Percentiles rank a stretch among this genome's conserved stretches.
Conservation (phyloP, 2,113 vertebrate genomes). For the Xenopus laevis region DNA sequence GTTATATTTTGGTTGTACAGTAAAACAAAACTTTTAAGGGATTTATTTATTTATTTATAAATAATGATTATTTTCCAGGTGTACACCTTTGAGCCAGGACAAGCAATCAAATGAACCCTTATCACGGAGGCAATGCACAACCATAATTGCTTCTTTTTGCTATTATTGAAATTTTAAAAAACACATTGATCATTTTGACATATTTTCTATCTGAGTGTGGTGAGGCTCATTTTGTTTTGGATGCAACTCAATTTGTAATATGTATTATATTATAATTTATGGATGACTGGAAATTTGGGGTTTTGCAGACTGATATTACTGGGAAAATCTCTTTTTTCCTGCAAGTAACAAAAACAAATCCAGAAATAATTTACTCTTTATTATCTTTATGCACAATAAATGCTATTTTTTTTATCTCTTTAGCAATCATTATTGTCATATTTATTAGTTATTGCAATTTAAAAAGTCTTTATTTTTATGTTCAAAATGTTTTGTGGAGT, state of each 20-base stretch:
- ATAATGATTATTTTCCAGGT: constrained; percentile 30
- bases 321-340: constrained; percentile 35
- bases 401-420: neutral
- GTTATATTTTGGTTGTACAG: no score
- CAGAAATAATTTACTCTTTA: neutral
- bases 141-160: constrained; percentile 47
- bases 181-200: constrained; percentile 47
- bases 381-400: neutral
- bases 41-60: neutral
- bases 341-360: constrained; percentile 23
- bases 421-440: neutral
- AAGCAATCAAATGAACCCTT: constrained; percentile 37
- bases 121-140: constrained; percentile 36
- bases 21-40: no score
- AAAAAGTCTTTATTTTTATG: neutral
- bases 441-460: neutral
- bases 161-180: constrained; percentile 47
- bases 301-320: constrained; percentile 36
- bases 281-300: constrained; percentile 42
- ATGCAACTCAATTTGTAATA: constrained; percentile 47
- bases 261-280: constrained; percentile 46
- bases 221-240: constrained; percentile 46
- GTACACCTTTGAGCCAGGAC: constrained; percentile 27
- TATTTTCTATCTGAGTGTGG: constrained; percentile 42
- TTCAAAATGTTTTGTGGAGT: neutral